Base-by-base conservation (phyloP, 2,888 invertebrate genomes). In the Eilema caniola region DNA sequence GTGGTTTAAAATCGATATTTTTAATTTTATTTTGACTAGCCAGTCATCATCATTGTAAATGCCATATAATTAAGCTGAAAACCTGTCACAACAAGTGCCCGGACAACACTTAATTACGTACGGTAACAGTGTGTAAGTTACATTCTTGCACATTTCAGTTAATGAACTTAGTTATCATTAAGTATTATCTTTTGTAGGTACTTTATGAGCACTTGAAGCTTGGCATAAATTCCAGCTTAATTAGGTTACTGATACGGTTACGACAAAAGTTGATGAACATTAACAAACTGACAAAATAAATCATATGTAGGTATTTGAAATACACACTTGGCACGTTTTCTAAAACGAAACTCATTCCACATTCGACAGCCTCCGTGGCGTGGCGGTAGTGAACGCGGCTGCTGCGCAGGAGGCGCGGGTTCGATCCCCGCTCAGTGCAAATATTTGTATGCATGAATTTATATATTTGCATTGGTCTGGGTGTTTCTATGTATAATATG, bases 171-270 rank as follows among this genome's bases (percentile, higher is more conserved):
- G 28, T 28, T 53, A 53, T 24, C 16, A 62, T 62, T 62, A 8
- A 20, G 2, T 25, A 62, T 62, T 12, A 20, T 65, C 53, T 53
- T 65, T 65, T 56, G 53, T n/a, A n/a, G n/a, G n/a, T 53, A 23
- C 8, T 66, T 66, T 37, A 57, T 66, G 66, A 33, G 57, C 37
- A 57, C 16, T 25, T 33, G 25, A 66, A 66, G 24, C 16, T 66
- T n/a, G 16, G 16, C 28, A 61, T 61, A 31, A 20, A 25, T 16
- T 20, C 28, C 16, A 28, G 25, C n/a, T 61, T 61, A 61, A 31
- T 61, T 7, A 47, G 7, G 47, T 20, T 47, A 20, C 47, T 47
- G 47, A 16, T 41, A 41, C 41, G 0, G 41, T 41, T 47, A 7
- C 20, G 20, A 16, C 7, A 47, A 20, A 47, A 47, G 20, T 47